A percentile compares a stretch with the other conserved stretches of the same genome.
phyloP scores from a whole-genome alignment of 2,888 invertebrate species.

The Cecidostiba fungosa region DNA sequence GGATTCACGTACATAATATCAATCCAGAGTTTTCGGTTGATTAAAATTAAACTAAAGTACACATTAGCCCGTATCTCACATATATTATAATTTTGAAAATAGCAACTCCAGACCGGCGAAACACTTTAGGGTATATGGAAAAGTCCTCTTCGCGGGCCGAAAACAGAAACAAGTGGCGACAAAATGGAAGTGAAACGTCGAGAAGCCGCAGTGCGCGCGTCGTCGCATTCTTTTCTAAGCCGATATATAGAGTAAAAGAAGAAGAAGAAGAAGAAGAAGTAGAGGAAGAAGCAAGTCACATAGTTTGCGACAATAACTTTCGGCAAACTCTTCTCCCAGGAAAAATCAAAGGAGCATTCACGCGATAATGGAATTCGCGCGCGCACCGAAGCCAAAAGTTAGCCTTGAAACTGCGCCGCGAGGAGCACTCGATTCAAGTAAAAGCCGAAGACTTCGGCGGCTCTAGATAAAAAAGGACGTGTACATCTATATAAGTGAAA shows the following conservation, averaged over 20 bases:
- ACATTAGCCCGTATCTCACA: too few species aligned
- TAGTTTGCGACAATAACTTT: constrained; percentile 58
- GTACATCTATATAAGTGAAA: not conserved
- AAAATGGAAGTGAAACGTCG: constrained; percentile 36
- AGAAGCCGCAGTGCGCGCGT: constrained; percentile 11
- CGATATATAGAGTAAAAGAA: constrained; percentile 9
- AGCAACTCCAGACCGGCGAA: too few species aligned
- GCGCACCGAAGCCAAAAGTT: constrained; percentile 37
- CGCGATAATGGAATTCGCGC: constrained; percentile 56
- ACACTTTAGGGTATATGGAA: not conserved
- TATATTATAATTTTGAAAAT: too few species aligned
- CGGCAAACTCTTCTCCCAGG: constrained; percentile 20
- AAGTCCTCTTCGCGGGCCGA: not conserved
- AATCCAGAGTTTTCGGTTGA: too few species aligned
- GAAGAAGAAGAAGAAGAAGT: constrained; percentile 11
- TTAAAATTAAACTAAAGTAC: too few species aligned
- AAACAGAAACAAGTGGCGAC: constrained; percentile 12
- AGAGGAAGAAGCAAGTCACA: constrained; percentile 14
- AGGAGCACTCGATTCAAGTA: not conserved
- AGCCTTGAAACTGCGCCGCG: constrained; percentile 41
- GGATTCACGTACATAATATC: too few species aligned
- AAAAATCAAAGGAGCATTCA: constrained; percentile 63
- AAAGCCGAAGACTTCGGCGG: not conserved
- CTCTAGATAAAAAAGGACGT: not conserved
- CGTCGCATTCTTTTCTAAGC: constrained; percentile 30